phyloP scores from a whole-genome alignment of 2,113 vertebrate genomes.

The Cephalopholis sonnerati region DNA sequence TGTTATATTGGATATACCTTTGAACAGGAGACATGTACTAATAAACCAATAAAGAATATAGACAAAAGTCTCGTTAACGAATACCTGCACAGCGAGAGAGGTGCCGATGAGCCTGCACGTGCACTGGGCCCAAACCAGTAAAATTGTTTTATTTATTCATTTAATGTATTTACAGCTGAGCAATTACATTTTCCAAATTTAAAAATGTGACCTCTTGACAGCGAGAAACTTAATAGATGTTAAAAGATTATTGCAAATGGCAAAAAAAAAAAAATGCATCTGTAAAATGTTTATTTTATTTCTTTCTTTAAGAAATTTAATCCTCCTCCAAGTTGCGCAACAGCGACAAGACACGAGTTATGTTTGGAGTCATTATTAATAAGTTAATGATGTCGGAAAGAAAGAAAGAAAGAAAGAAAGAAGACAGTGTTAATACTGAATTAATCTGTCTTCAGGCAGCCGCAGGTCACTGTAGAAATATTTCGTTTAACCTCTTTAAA shows the following conservation, averaged over 20 bases:
- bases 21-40: slow-evolving; percentile 40
- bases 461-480: background rate
- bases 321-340: slow-evolving; percentile 12
- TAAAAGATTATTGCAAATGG: slow-evolving; percentile 12
- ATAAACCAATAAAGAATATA: slow-evolving; percentile 48
- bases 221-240: background rate
- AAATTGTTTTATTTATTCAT: background rate
- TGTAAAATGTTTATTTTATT: background rate
- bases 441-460: background rate
- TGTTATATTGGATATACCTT: slow-evolving; percentile 18
- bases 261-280: background rate
- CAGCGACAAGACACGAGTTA: slow-evolving; percentile 18
- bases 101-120: slow-evolving; percentile 7
- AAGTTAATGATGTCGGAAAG: slow-evolving; percentile 6
- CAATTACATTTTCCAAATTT: slow-evolving; percentile 2
- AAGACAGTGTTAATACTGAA: background rate
- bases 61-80: slow-evolving; percentile 61
- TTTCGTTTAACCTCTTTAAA: background rate
- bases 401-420: background rate
- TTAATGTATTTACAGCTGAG: background rate
- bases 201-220: background rate
- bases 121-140: background rate
- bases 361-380: slow-evolving; percentile 21
- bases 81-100: slow-evolving; percentile 68
- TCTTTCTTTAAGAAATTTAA: background rate